phyloP scores from a whole-genome alignment of 2,888 invertebrate genomes.

The Aquatica leii region DNA sequence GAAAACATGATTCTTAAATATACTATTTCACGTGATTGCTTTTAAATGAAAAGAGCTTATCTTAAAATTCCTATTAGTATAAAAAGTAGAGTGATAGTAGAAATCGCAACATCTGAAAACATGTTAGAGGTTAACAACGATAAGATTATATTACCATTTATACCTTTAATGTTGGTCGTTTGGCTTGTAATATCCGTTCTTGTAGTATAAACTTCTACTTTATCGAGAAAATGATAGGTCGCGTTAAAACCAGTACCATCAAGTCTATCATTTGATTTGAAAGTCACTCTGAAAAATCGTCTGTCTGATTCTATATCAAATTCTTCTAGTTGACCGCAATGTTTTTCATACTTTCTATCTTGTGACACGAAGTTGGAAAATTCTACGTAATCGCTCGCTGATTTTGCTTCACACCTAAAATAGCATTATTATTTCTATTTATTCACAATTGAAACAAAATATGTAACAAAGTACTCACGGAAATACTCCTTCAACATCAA shows the following conservation, averaged over 20 bases:
- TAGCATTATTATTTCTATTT: background rate
- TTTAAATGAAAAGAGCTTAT: background rate
- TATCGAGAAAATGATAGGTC: slow-evolving; percentile 84
- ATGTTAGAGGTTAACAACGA: background rate
- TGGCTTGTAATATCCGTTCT: slow-evolving; percentile 54
- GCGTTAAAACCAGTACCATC: slow-evolving; percentile 96
- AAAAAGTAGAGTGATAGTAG: background rate
- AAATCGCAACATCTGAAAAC: background rate
- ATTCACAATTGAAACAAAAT: no score
- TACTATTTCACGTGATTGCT: no score
- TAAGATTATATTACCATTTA: background rate
- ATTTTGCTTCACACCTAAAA: slow-evolving; percentile 85
- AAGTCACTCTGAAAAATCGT: slow-evolving; percentile 93
- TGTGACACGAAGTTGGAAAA: slow-evolving; percentile 93
- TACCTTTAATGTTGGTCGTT: slow-evolving; percentile 34
- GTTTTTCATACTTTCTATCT: slow-evolving; percentile 87
- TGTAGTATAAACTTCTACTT: slow-evolving; percentile 67
- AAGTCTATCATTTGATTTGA: slow-evolving; percentile 91
- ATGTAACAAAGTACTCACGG: slow-evolving; percentile 75
- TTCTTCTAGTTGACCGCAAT: slow-evolving; percentile 86
- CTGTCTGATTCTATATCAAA: slow-evolving; percentile 88
- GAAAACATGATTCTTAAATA: no score
- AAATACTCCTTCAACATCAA: slow-evolving; percentile 92
- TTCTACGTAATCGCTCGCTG: slow-evolving; percentile 95
- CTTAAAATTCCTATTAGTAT: background rate